Conservation (phyloP, 1,140 invertebrate genomes). For the Nymphalis io region DNA sequence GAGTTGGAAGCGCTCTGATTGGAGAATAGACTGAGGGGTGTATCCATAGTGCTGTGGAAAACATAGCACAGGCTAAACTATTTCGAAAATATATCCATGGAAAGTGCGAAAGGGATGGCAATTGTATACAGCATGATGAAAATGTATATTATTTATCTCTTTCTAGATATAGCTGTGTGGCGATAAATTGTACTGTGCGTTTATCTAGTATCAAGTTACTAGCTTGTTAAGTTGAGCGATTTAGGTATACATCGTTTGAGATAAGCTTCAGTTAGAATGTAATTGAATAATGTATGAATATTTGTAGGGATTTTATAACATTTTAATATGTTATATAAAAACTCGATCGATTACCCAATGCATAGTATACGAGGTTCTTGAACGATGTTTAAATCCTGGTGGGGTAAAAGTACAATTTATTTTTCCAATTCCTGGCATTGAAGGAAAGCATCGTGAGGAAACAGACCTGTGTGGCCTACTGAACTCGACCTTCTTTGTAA, state of each 20-base stretch:
- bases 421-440: too few relatives aligned
- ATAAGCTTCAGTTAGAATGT: conserved; percentile 6
- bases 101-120: conserved; percentile 6
- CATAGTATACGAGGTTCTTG: too few relatives aligned
- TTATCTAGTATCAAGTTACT: conserved; percentile 14
- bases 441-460: too few relatives aligned
- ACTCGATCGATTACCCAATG: too few relatives aligned
- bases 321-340: too few relatives aligned
- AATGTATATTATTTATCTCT: background rate
- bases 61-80: background rate
- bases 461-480: too few relatives aligned
- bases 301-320: background rate
- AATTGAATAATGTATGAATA: conserved; percentile 1
- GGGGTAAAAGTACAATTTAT: too few relatives aligned
- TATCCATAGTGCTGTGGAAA: conserved; percentile 31
- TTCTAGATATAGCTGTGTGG: background rate
- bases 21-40: conserved; percentile 43
- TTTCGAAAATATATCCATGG: background rate
- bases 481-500: too few relatives aligned
- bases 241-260: conserved; percentile 12
- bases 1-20: conserved; percentile 44
- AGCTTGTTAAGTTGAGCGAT: conserved; percentile 23
- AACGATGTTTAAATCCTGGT: too few relatives aligned
- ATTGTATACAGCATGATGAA: background rate
- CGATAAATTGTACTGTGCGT: background rate